Evolutionary conservation across 1,140 invertebrate species (phyloP), one percentile per base, ranked within the genome.

Genomic region (Pogonomyrmex californicus): DNA sequence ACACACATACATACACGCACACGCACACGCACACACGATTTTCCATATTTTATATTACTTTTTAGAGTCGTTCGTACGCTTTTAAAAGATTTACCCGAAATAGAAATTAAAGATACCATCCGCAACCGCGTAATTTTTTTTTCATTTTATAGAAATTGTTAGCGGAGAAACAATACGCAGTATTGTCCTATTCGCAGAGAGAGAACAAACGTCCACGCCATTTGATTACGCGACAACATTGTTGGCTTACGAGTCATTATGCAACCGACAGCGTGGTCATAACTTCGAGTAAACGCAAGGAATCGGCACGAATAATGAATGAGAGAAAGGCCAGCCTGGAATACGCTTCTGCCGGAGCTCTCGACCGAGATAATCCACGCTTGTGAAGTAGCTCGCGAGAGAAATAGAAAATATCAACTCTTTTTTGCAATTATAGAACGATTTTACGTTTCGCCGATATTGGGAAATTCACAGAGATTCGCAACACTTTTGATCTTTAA

Each of bases 241-340:
- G 88, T 87, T 78, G 87, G 83, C 73, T 73, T 88, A 86, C 88
- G 83, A 86, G 38, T 54, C 12, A 79, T 90, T 89, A 90, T 86
- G 88, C 87, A 90, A 90, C 85, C 33, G 36, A 82, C 54, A 82
- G 23, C 66, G 68, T 83, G 68, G 54, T 75, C 79, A 83, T 83
- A 83, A 83, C 66, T 75, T 49, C 5, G 56, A 60, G 68, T 83
- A 83, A 77, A 75, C 60, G 87, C 44, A 23, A 77, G 36, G 83
- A 89, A 89, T 90, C 75, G 88, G 62, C 85, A 58, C 76, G 87
- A 89, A 90, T 89, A 89, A 90, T 89, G 88, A 90, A 90, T 90
- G 88, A 89, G 88, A 89, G 88, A 90, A 90, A 90, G 88, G 87
- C 78, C 70, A 73, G 49, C 54, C 70, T 70, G n/a, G 23, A 23